A percentile compares a stretch with the other conserved stretches of the same genome.
These are phyloP conservation scores for Petroica traversi DNA, from an alignment of 2,113 vertebrate genomes.

Conservation along the genomic window DNA sequence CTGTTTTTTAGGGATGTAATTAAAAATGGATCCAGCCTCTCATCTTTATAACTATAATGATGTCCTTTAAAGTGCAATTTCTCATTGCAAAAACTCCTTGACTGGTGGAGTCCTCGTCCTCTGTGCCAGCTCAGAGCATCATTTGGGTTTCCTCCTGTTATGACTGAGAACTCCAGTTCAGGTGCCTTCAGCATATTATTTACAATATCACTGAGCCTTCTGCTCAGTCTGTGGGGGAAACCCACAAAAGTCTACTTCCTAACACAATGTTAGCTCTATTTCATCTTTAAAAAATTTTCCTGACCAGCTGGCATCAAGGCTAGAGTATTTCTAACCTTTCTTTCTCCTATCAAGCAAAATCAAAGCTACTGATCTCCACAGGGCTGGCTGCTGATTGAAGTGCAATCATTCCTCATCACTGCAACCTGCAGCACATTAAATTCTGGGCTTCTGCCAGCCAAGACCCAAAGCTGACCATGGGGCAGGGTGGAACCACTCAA, in stretches of 20 bases:
- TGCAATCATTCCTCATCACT: neutral
- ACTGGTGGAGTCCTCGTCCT: neutral
- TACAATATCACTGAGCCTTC: neutral
- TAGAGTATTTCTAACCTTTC: neutral
- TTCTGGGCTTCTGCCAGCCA: neutral
- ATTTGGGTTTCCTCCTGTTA: neutral
- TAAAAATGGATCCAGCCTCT: neutral
- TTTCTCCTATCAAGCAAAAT: neutral
- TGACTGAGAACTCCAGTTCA: neutral
- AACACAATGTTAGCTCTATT: neutral
- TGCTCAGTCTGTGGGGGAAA: neutral
- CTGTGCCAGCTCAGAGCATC: neutral
- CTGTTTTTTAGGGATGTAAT: neutral
- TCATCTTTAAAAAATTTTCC: neutral
- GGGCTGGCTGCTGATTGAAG: neutral
- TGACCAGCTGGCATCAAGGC: neutral
- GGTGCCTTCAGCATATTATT: neutral
- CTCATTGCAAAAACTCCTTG: neutral
- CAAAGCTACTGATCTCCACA: neutral
- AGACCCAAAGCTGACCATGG: neutral
- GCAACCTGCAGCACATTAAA: rapidly evolving
- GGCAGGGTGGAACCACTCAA: neutral
- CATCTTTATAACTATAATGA: neutral
- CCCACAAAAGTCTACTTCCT: neutral
- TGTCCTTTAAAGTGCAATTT: neutral